Base-by-base conservation (phyloP, 2,113 vertebrate species). In the Picathartes gymnocephalus region DNA sequence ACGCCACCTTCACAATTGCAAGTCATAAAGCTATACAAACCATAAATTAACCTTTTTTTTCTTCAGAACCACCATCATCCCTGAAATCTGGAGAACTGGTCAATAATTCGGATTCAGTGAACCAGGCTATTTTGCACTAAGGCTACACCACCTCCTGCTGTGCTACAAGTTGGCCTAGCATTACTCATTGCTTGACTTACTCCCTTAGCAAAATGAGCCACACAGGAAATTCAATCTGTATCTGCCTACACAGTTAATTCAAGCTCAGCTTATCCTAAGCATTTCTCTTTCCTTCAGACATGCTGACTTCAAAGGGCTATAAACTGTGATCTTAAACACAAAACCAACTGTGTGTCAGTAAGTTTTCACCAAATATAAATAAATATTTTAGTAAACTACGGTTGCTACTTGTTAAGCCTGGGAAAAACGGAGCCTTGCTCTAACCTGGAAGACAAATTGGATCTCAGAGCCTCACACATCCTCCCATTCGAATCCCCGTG, bases 261-360 rank as follows among this genome's bases (percentile, higher is more conserved):
- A 68, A 74, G 93, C 62, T 95, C 83, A 86, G 47, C 56, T 95
- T 88, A 79, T 62, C 83, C 74, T 58, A 62, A 95, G 78, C n/a
- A 61, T 48, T 79, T 85, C 61, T 82, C 85, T 83, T 69, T 65
- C 94, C 61, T 92, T 94, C 92, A 93, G 72, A 95, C 58, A 87
- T 2, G 22, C n/a, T 65, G 89, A 87, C 91, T 96, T 97, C 93
- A 96, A 95, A 95, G 73, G 76, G 65, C 77, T 58, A 70, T 50
- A 93, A 96, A 95, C 84, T 72, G 54, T 60, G 81, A 90, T 95
- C 88, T 51, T 81, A 92, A 92, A 94, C 4, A 2, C 72, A 70
- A 90, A 95, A 82, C 80, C 69, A 91, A 85, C 9, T 37, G 54
- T 4, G 6, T 44, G 40, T 57, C 68, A 83, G 35, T 64, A 82